These are phyloP conservation scores for Sebastolobus altivelis DNA, from an alignment of 2,797 vertebrate species.

Conservation along the genomic window DNA sequence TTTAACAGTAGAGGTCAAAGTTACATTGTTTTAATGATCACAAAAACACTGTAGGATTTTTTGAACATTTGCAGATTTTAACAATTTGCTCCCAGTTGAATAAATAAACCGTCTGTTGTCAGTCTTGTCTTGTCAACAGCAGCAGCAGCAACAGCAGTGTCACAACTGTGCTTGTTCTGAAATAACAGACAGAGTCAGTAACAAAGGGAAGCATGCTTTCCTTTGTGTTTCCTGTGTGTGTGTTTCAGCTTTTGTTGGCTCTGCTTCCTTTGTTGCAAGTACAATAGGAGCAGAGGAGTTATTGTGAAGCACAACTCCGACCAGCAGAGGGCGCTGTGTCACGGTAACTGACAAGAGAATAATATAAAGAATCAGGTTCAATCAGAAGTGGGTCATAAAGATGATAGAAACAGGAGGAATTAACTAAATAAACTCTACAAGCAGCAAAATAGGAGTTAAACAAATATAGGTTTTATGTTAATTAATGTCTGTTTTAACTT, in stretches of 20 bases:
- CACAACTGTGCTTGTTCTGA: constrained; percentile 47
- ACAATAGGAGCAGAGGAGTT: constrained; percentile 40
- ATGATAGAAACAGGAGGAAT: background rate
- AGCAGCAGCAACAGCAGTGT: constrained; percentile 27
- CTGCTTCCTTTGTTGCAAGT: constrained; percentile 70
- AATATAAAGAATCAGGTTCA: background rate
- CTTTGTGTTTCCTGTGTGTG: constrained; percentile 71
- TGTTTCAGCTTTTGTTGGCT: constrained; percentile 65
- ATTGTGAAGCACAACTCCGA: background rate
- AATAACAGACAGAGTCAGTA: constrained; percentile 49
- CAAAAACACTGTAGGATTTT: background rate
- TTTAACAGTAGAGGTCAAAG: background rate
- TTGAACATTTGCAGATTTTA: background rate
- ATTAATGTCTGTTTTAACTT: background rate
- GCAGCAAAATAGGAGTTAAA: background rate
- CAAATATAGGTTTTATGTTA: background rate
- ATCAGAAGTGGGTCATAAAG: background rate
- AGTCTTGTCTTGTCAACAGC: constrained; percentile 39
- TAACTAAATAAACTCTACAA: too few species aligned
- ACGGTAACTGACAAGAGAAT: background rate
- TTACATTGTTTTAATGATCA: background rate
- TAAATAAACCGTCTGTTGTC: constrained; percentile 12
- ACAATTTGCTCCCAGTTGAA: constrained; percentile 5
- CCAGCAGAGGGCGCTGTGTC: constrained; percentile 61
- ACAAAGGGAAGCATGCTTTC: constrained; percentile 70